Evolutionary conservation across 2,888 invertebrate genomes (phyloP), one percentile per base, ranked within the genome.

Genomic region (Drosophila subquinaria): DNA sequence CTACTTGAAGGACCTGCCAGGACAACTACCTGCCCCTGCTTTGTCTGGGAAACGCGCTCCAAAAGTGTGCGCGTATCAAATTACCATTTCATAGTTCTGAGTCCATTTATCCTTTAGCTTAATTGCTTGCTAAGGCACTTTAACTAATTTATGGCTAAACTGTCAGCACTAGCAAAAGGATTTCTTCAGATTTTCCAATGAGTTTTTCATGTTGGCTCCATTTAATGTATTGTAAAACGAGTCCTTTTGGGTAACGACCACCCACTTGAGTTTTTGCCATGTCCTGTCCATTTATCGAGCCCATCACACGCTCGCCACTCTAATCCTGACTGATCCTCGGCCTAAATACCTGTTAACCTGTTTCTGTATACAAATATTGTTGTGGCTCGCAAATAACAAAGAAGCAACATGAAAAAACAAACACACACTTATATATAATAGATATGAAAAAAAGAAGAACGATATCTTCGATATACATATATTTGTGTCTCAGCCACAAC

Each of bases 11-110:
- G 2, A 27, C 27, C 11, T 35, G 57, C 35, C 51, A 30, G 40
- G 57, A 59, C 20, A 20, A 20, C 81, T 81, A 79, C 79, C 81
- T 38, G 38, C 2, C n/a, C n/a, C n/a, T n/a, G 0, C n/a, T 1
- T 2, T 6, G 5, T n/a, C 38, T 45, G 69, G 61, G 55, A 82
- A 76, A 76, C 81, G 70, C 66, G 70, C 69, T 84, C 60, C 80
- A 82, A 63, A 84, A 89, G 89, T 88, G 87, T 81, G 83, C 87
- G 74, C 77, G 63, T 76, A 84, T 89, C 88, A 76, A 88, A 89
- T 87, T 87, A 74, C 88, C 63, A 73, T 75, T 80, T 64, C 53
- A 71, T 65, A 42, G 47, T 40, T 8, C 42, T 30, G 38, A 2
- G 27, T 33, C 36, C 51, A 23, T 42, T 2, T 36, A 47, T 33